Percentiles rank a stretch among this genome's conserved stretches.
phyloP scores from a whole-genome alignment of 2,888 invertebrate species.

The Blastobasis adustella region DNA sequence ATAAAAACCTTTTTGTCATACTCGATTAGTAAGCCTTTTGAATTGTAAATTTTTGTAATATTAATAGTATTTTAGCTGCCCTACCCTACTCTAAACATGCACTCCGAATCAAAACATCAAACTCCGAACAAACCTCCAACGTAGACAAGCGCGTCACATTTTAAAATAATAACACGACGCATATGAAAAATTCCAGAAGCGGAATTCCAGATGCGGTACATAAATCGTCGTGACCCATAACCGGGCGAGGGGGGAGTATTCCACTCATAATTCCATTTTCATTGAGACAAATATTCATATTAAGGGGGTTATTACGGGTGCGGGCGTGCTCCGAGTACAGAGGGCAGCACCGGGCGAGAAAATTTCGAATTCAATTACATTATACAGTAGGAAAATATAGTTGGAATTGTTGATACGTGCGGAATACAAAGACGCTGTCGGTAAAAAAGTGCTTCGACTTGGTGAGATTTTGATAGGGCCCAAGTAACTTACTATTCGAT shows the following conservation, averaged over 20 bases:
- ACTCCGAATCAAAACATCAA: no score
- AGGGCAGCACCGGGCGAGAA: conserved; percentile 40
- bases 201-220: conserved; percentile 31
- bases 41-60: no score
- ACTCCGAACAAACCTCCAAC: no score
- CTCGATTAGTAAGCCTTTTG: no score
- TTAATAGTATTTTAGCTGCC: no score
- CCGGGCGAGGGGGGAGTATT: conserved; percentile 36
- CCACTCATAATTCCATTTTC: conserved; percentile 63
- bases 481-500: no score
- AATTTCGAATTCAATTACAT: conserved; percentile 28
- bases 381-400: conserved; percentile 24
- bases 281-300: conserved; percentile 72
- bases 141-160: conserved; percentile 17
- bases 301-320: conserved; percentile 43
- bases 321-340: conserved; percentile 45
- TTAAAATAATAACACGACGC: conserved; percentile 46
- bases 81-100: no score
- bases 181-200: conserved; percentile 58
- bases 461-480: no score
- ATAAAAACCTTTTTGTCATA: no score
- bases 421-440: not conserved
- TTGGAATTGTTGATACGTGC: conserved; percentile 25
- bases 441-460: no score
- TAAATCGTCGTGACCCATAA: conserved; percentile 55